phyloP scores from a whole-genome alignment of 2,113 vertebrate species.

The Malurus elegans region DNA sequence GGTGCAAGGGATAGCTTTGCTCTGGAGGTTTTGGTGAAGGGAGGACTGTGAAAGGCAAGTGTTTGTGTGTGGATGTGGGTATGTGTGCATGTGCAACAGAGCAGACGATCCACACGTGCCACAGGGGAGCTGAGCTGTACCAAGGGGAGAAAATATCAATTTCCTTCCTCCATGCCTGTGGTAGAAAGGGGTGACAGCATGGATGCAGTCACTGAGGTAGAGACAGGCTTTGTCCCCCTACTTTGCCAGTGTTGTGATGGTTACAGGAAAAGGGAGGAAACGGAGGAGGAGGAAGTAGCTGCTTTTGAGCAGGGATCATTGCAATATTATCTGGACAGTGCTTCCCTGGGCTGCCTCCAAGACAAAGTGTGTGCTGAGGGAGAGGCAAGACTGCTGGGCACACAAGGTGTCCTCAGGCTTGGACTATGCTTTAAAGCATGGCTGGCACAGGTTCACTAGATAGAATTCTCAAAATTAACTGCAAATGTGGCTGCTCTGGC shows the following conservation, averaged over 20 bases:
- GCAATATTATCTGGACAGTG: not conserved
- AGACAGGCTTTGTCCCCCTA: not conserved
- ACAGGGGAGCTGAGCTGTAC: not conserved
- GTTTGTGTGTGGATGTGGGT: not conserved
- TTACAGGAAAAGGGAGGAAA: not conserved
- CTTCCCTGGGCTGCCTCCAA: conserved; percentile 7
- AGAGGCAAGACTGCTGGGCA: not conserved
- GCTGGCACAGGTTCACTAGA: not conserved
- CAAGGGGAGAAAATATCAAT: not conserved
- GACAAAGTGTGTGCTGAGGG: not conserved
- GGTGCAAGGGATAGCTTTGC: not conserved
- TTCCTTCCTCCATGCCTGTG: not conserved
- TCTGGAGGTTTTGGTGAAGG: not conserved
- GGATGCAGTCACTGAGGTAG: not conserved
- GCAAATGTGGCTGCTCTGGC: not conserved
- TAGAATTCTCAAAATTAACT: not conserved
- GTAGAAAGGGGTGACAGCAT: not conserved
- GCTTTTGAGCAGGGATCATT: not conserved
- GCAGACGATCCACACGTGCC: not conserved
- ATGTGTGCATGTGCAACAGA: not conserved
- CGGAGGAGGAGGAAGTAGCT: not conserved
- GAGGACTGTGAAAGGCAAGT: not conserved
- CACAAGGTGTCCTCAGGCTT: not conserved
- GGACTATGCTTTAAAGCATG: not conserved
- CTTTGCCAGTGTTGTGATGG: not conserved